Base-by-base conservation (phyloP, 2,113 vertebrate species). In the Nothoprocta perdicaria region DNA sequence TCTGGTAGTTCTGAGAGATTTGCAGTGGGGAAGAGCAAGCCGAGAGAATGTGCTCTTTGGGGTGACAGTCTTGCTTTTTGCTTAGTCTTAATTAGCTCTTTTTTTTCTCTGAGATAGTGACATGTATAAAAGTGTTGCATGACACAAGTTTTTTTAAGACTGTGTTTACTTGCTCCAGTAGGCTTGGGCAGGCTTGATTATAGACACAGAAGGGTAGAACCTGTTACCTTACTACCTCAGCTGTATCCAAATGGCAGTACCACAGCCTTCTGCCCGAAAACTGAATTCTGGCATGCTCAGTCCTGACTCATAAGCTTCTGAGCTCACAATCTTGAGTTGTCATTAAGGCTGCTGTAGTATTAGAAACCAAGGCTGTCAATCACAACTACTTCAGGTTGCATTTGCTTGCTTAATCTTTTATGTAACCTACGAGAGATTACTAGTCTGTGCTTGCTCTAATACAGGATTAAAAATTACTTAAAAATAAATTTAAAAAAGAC, bases 321-420 rank as follows among this genome's bases (percentile, higher is more conserved):
- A 74, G 79, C 17, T 72, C 0, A 1, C 60, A 38, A 38, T 71
- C 43, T 61, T 58, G 45, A 4, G 1, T 33, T 50, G 58, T 50
- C 18, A 16, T 74, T 69, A 24, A 55, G 50, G 80, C 79, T 93
- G 35, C 45, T 68, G 1, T 50, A 43, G 78, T 55, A 43, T 80
- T 63, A 77, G 85, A 43, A 79, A 31, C 10, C 58, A 76, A 27
- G 8, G 73, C 71, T 94, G 83, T 73, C 88, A 88, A 19, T 88
- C 86, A 87, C 26, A 46, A 68, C 89, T 74, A 78, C 63, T 85
- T 69, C 26, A 24, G 67, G 68, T 61, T 57, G 26, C 79, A 31
- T 2, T 81, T 16, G 67, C 89, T 86, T 66, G 21, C 81, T 90
- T 96, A 95, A 82, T 76, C 89, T 90, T 95, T 96, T 95, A 94